Evolutionary conservation across 2,113 vertebrate genomes (phyloP), one percentile per base, ranked within the genome.

Genomic region (Perca fluviatilis): DNA sequence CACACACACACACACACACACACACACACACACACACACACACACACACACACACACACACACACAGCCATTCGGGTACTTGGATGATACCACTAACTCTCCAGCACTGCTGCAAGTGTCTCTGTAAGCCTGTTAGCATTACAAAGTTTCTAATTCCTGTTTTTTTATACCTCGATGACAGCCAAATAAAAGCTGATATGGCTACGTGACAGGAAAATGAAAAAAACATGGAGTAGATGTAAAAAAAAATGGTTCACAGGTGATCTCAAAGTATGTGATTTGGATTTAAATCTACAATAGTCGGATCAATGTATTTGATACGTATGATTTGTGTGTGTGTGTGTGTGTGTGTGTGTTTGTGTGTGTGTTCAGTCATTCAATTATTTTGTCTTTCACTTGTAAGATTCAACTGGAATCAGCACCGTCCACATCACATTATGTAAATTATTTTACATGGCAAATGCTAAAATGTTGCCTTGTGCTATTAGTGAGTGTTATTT

Each of bases 61-160:
- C 60, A 58, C 14, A 54, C 2, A 3, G 51, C 36, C 40, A 47
- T 77, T 33, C 12, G 4, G 64, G 76, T 77, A 51, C 50, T 80
- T 54, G 43, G 25, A 84, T 62, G 60, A 72, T 63, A 68, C 74
- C 40, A 36, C 51, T 70, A 47, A 62, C 66, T 91, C 76, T 40
- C 36, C 50, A 47, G 61, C 77, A 36, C 11, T 74, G 73, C 74
- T 62, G 54, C 70, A 33, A 56, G 36, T 51, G 58, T 83, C 74
- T 80, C 72, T 62, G 25, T 88, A 77, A 87, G 76, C 71, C 70
- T 77, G 61, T 85, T 82, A 80, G 68, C 50, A 73, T 77, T 62
- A 51, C 43, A 82, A 36, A 86, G 67, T 73, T 83, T 40, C 63
- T 86, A 75, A 87, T 87, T 83, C 83, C 66, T 80, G 68, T 65